Conservation (phyloP, 1,140 invertebrate genomes). For the Calephelis virginiensis region DNA sequence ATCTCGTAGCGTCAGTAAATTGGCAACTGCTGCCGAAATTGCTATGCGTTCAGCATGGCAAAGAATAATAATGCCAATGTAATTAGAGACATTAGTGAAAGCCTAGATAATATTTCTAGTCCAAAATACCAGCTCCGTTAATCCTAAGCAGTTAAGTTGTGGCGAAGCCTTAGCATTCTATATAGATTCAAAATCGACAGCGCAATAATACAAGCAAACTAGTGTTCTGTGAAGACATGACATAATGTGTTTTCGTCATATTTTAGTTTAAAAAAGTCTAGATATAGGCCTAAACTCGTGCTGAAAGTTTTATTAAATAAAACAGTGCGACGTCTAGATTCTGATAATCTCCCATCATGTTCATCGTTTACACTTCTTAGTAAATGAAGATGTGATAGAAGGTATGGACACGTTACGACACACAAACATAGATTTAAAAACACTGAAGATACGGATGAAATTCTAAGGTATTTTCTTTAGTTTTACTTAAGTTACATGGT, state of each 20-base stretch:
- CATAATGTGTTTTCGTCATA: neutral
- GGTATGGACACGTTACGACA: neutral
- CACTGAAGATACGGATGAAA: neutral
- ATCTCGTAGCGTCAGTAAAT: neutral
- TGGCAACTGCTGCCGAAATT: neutral
- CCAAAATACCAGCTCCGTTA: too few species aligned
- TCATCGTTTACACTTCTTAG: neutral
- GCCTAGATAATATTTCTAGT: too few species aligned
- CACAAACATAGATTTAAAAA: neutral
- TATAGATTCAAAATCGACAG: neutral
- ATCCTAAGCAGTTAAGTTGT: too few species aligned
- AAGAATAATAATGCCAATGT: neutral
- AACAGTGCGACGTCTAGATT: neutral
- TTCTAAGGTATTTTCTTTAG: too few species aligned
- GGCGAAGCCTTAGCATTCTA: neutral
- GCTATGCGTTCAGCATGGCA: neutral
- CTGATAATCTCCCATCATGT: neutral
- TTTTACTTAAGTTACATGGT: too few species aligned
- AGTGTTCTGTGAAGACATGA: too few species aligned
- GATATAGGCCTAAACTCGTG: too few species aligned
- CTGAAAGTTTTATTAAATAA: neutral
- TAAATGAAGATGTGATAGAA: neutral
- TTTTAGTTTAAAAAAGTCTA: too few species aligned
- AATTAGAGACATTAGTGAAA: too few species aligned
- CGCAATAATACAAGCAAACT: neutral